Base-by-base conservation (phyloP, 2,113 vertebrate species). In the Eonycteris spelaea region DNA sequence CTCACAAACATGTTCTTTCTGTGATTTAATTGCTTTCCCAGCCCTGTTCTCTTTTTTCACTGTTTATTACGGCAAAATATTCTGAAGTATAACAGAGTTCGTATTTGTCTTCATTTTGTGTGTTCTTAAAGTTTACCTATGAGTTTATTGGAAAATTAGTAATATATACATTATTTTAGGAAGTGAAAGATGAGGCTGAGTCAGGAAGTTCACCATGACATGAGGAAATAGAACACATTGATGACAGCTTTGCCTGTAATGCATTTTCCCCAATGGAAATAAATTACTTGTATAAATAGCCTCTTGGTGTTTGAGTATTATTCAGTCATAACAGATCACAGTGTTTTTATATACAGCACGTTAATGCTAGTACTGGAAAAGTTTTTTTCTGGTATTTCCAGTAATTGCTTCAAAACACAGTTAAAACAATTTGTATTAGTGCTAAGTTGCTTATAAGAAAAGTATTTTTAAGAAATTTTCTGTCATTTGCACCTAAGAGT, bases 261-360 rank as follows among this genome's bases (percentile, higher is more conserved):
- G 33, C 48, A 38, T 86, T 94, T 94, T 91, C 67, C 95, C 7
- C 33, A 14, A 33, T 75, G 97, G 97, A 97, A 98, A 97, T 98
- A 98, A 98, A 96, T 98, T 98, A 97, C 35, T 71, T 79, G 92
- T 95, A 97, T 98, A 98, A 98, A 97, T 98, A 98, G 97, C 78
- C 24, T 96, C 93, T 94, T 22, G 63, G 45, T 87, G n/a, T 88
- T 40, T 71, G 71, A 83, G 59, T 57, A 4, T 68, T 71, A 11
- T 75, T 90, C 68, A 92, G 35, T 67, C 16, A 8, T 30, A 75
- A 63, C 3, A 63, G 68, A 85, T 75, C 71, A 83, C 88, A 78
- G 21, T 61, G 22, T 88, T 91, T 94, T 96, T 82, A 75, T 35
- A 92, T 19, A n/a, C 7, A 96, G 70, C 92, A 59, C 51, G 91